phyloP scores from a whole-genome alignment of 2,113 vertebrate species.

The Gasterosteus aculeatus region DNA sequence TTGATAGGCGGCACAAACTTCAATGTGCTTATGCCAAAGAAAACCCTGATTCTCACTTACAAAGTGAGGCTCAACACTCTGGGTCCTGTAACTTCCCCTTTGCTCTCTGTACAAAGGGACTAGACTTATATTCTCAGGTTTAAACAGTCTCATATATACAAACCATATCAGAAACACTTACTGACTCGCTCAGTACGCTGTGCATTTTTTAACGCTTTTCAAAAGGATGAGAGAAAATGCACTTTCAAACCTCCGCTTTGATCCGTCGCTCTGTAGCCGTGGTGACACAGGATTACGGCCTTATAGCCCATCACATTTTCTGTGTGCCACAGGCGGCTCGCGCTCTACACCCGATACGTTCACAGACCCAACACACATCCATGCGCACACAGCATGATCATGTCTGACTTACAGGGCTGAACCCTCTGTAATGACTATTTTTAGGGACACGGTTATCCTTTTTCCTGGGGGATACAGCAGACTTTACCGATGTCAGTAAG shows the following conservation, averaged over 20 bases:
- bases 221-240: constrained; percentile 63
- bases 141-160: constrained; percentile 12
- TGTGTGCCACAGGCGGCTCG: constrained; percentile 18
- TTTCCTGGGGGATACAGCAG: constrained; percentile 24
- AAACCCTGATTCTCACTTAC: too few species aligned
- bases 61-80: too few species aligned
- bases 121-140: not conserved
- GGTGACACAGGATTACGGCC: constrained; percentile 45
- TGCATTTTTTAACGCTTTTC: constrained; percentile 39
- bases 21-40: not conserved
- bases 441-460: constrained; percentile 41
- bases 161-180: constrained; percentile 14
- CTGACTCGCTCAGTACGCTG: constrained; percentile 2
- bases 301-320: constrained; percentile 43
- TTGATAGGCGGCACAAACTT: not conserved
- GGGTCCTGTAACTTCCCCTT: too few species aligned
- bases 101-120: too few species aligned
- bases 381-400: constrained; percentile 28
- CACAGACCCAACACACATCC: constrained; percentile 20
- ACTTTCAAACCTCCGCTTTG: constrained; percentile 57
- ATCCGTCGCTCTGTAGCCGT: constrained; percentile 36
- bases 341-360: constrained; percentile 12
- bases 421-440: constrained; percentile 47
- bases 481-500: constrained; percentile 23
- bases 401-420: constrained; percentile 36